Conservation (phyloP, 2,888 invertebrate genomes). For the Hirtodrosophila alboralis region DNA sequence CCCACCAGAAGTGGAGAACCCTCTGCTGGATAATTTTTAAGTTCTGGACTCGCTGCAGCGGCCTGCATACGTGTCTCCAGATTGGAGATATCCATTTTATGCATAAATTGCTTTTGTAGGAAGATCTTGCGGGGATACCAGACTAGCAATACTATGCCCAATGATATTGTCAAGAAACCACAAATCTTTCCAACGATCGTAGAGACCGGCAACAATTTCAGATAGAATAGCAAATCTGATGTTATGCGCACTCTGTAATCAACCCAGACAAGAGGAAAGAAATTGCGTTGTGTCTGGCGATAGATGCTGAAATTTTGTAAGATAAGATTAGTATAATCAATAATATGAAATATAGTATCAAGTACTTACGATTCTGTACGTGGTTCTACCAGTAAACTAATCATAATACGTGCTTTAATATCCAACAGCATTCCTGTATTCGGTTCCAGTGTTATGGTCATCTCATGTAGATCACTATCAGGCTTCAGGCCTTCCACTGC, state of each 20-base stretch:
- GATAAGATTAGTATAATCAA: too few relatives aligned
- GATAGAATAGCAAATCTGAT: slow-evolving; percentile 52
- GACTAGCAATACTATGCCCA: slow-evolving; percentile 61
- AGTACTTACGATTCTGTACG: slow-evolving; percentile 86
- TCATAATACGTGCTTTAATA: slow-evolving; percentile 90
- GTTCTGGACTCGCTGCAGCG: slow-evolving; percentile 14
- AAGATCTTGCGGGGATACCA: slow-evolving; percentile 67
- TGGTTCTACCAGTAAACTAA: slow-evolving; percentile 89
- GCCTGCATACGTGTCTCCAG: slow-evolving; percentile 48
- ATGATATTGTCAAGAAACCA: slow-evolving; percentile 37
- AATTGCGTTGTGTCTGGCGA: slow-evolving; percentile 55
- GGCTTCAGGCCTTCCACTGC: slow-evolving; percentile 89
- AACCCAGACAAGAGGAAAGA: slow-evolving; percentile 77
- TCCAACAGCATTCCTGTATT: slow-evolving; percentile 90
- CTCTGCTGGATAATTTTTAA: slow-evolving; percentile 39
- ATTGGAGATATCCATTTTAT: slow-evolving; percentile 65
- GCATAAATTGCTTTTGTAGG: slow-evolving; percentile 62
- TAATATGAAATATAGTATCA: background rate
- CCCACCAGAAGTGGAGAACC: slow-evolving; percentile 64
- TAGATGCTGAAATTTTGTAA: slow-evolving; percentile 61
- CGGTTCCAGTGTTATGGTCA: slow-evolving; percentile 90
- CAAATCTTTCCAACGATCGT: slow-evolving; percentile 48
- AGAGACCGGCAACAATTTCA: slow-evolving; percentile 58
- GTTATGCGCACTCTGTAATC: slow-evolving; percentile 69
- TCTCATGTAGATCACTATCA: slow-evolving; percentile 88